Base-by-base conservation (phyloP, 2,797 vertebrate genomes). In the Craterocephalus amniculus region DNA sequence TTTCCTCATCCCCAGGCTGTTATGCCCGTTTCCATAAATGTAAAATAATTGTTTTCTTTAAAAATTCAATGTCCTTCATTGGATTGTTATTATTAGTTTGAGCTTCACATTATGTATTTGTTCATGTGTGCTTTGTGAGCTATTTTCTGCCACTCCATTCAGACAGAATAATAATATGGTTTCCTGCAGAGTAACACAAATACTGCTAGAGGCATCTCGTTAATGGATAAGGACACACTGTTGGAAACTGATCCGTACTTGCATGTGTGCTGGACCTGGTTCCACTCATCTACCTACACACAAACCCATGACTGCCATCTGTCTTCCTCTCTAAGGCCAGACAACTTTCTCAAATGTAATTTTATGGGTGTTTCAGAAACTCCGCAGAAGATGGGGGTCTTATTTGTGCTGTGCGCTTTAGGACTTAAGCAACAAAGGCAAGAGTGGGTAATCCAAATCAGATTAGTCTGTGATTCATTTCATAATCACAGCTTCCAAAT, bases 371-470 rank as follows among this genome's bases (percentile, higher is more conserved):
- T 58, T 63, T 56, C 34, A 10, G 43, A n/a, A 54, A 35, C 34
- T 72, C 24, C 22, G 20, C 32, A 13, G 62, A 80, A 49, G 14
- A 0, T 65, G 63, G 24, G n/a, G 38, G 55, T 36, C 2, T 67
- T n/a, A 65, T 76, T 52, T 54, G 35, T 43, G 38, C 61, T 52
- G 60, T 22, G 48, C 29, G 26, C 34, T 71, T 67, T 43, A 68
- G 61, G 24, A 40, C 51, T 24, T 13, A 14, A 63, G 58, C 72
- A 10, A 40, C 32, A 51, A 36, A 71, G 55, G 52, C 29, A 52
- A 32, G 69, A 78, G 61, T 70, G 70, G 81, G 70, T 79, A 78
- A 89, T 76, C 67, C 67, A 77, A 64, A 76, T 79, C 79, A 63
- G 52, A 78, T 81, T 71, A 76, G 74, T 49, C 67, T 1, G 65